phyloP scores from a whole-genome alignment of 1,140 invertebrate species.

The Drosophila repleta region DNA sequence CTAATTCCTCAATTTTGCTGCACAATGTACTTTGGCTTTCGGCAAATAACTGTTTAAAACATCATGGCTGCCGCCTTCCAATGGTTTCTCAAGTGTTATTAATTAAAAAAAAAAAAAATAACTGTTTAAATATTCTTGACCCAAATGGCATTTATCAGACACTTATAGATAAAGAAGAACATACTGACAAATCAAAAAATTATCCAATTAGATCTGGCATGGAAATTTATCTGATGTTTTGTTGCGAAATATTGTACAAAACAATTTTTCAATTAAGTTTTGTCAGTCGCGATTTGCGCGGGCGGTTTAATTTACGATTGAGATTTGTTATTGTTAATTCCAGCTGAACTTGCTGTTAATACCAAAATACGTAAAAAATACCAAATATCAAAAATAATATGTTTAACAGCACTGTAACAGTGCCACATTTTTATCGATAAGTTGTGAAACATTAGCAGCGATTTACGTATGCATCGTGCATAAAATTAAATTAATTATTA shows the following conservation, averaged over 20 bases:
- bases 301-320: conserved; percentile 23
- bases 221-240: neutral
- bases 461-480: conserved; percentile 29
- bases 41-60: conserved; percentile 4
- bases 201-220: neutral
- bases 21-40: neutral
- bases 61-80: neutral
- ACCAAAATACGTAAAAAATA: too few relatives aligned
- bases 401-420: conserved; percentile 12
- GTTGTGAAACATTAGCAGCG: neutral
- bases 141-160: conserved; percentile 48
- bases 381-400: too few relatives aligned
- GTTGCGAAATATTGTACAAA: neutral
- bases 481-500: conserved; percentile 23
- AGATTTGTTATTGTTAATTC: conserved; percentile 18
- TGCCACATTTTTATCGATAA: conserved; percentile 6
- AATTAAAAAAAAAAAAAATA: conserved; percentile 25
- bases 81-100: conserved; percentile 11
- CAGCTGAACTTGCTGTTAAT: neutral
- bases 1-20: neutral
- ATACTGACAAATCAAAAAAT: conserved; percentile 41
- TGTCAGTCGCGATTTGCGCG: conserved; percentile 12
- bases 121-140: conserved; percentile 60
- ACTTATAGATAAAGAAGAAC: conserved; percentile 18
- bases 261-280: conserved; percentile 1